These are phyloP conservation scores for Megamerina dolium DNA, from an alignment of 2,888 invertebrate species.

Conservation along the genomic window DNA sequence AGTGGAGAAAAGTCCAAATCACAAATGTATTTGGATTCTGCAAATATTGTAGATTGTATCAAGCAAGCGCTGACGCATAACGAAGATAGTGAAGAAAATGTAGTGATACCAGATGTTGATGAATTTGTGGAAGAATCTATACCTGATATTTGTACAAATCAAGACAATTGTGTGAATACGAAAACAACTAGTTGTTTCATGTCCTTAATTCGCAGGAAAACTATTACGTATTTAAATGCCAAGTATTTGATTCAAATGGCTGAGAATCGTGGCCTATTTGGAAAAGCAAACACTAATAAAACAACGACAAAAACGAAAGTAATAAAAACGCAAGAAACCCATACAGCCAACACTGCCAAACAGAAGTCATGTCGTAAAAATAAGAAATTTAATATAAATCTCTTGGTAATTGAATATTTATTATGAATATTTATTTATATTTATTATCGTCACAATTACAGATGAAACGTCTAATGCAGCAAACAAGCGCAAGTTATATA, in stretches of 20 bases:
- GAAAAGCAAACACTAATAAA: constrained; percentile 50
- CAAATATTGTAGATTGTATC: not conserved
- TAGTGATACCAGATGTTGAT: constrained; percentile 37
- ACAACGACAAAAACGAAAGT: constrained; percentile 44
- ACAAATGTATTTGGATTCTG: too few relatives aligned
- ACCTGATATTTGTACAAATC: constrained; percentile 56
- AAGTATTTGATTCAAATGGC: constrained; percentile 81
- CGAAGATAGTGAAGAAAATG: constrained; percentile 20
- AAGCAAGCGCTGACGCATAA: constrained; percentile 21
- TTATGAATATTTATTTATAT: not conserved
- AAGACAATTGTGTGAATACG: constrained; percentile 49
- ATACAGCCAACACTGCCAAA: not conserved
- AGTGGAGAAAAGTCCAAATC: constrained; percentile 7
- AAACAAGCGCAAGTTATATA: constrained; percentile 40
- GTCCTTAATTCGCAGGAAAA: constrained; percentile 56
- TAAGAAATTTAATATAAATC: constrained; percentile 10
- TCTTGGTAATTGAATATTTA: constrained; percentile 8
- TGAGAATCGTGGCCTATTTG: constrained; percentile 73
- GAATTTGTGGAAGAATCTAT: constrained; percentile 61
- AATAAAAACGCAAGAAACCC: constrained; percentile 40
- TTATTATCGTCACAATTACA: constrained; percentile 3
- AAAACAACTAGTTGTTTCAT: constrained; percentile 56
- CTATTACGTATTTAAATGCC: constrained; percentile 68
- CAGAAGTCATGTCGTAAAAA: not conserved
- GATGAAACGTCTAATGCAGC: constrained; percentile 21